Evolutionary conservation across 2,888 invertebrate genomes (phyloP), one percentile per base, ranked within the genome.

Genomic region (Eustalomyia histrio): DNA sequence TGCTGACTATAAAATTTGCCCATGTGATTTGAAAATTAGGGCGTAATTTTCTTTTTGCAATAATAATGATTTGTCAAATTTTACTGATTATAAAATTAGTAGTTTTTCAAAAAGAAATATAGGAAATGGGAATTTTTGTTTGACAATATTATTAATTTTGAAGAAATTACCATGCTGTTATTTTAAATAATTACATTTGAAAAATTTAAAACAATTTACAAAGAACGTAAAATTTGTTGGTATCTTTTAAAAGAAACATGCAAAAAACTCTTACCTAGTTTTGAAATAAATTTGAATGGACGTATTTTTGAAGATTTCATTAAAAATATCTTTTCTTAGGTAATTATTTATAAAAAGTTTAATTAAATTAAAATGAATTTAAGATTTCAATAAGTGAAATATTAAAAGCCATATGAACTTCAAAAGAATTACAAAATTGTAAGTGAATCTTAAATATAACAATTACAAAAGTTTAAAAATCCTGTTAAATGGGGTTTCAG

Each of bases 221-320:
- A 29, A 58, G 58, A 43, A 60, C 5, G 29, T 29, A 35, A 5
- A 55, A 24, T 17, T 65, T 7, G 16, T 65, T 7, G 16, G 35
- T 7, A 12, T 33, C 43, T 65, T 50, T 65, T 14, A 12, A 21
- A 50, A 33, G 33, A 72, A 58, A 71, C 81, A 81, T 81, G 81
- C 81, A 78, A 73, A 52, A 29, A 58, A 21, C 33, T 55, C 81
- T 81, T 81, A 81, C 81, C 81, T 78, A 57, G 53, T 33, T 58
- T 47, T 47, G 9, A n/a, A 47, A 47, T n/a, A 47, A 3, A 47
- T 47, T 14, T 47, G 3, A n/a, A 47, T 47, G 43, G 43, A 47
- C 43, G 43, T 47, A n/a, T n/a, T n/a, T 47, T n/a, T 14, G 14
- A 14, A 47, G 14, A 47, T 47, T 47, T 47, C 43, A 47, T 14